Base-by-base conservation (phyloP, 2,888 invertebrate species). In the Reticulitermes lucifugus region DNA sequence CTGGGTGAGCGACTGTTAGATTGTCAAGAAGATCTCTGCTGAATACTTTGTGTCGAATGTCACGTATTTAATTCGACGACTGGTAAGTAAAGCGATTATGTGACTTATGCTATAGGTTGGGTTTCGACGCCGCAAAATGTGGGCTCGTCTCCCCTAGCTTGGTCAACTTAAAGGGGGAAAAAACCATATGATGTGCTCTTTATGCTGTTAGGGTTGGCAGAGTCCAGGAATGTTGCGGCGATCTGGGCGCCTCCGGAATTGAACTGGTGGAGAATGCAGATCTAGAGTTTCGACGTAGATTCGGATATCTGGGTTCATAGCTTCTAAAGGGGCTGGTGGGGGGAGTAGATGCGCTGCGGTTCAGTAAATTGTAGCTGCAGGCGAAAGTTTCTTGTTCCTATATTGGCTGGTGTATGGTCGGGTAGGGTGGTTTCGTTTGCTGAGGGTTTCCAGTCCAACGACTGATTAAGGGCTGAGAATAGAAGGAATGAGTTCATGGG, bases 371-470 rank as follows among this genome's bases (percentile, higher is more conserved):
- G 65, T 65, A 65, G 21, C 65, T 21, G 65, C 10, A 25, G 65
- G 65, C 65, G 1, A 65, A 65, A 65, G 65, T 65, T 65, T 65
- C 65, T 65, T 65, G 14, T 65, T 12, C 65, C 21, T 65, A 65
- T 65, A 65, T 35, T 35, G 35, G 35, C 35, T 35, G 35, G 35
- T 35, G 35, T 35, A 35, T 35, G 35, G 35, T 35, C 35, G 65
- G 21, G n/a, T 22, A 9, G 4, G 73, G 73, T 73, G 73, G 73
- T 73, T 41, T 71, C 71, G 71, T 71, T 71, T 71, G 71, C 71
- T 71, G 71, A 29, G 71, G 71, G 71, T 71, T 71, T 71, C n/a
- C 71, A 71, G 71, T 21, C 71, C 71, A 25, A 35, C 71, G 71
- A 71, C 29, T 71, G 71, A 71, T 71, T 71, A 71, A 71, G 71